These are phyloP conservation scores for Physocephala rufipes DNA, from an alignment of 2,888 invertebrate genomes.

Conservation along the genomic window DNA sequence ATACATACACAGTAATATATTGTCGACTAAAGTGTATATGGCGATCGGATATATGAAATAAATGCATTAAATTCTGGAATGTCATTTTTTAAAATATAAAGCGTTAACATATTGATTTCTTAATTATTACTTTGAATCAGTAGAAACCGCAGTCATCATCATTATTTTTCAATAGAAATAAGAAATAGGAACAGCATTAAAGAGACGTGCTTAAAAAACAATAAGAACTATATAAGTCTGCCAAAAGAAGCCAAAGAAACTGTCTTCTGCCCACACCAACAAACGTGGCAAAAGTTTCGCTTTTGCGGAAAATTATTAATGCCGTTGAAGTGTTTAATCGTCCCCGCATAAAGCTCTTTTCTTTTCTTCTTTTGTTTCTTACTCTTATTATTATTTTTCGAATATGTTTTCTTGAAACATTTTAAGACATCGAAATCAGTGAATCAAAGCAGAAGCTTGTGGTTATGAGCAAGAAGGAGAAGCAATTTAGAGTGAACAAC, in stretches of 20 bases:
- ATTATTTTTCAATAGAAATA: background rate
- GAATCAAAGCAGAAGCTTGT: conserved; percentile 7
- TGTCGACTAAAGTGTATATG: too few relatives aligned
- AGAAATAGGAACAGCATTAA: conserved; percentile 1
- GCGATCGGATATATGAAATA: too few relatives aligned
- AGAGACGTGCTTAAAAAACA: background rate
- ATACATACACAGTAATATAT: too few relatives aligned
- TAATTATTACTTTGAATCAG: too few relatives aligned
- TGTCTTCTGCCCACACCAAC: conserved; percentile 40
- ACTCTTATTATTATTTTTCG: conserved; percentile 31
- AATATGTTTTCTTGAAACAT: background rate
- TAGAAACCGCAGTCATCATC: background rate
- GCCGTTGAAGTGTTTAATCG: conserved; percentile 38
- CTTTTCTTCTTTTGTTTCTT: background rate
- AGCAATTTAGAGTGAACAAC: conserved; percentile 47
- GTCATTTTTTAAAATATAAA: too few relatives aligned
- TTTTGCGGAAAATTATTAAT: conserved; percentile 50
- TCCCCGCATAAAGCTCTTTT: conserved; percentile 27
- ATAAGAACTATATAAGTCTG: conserved; percentile 37
- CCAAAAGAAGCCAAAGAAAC: conserved; percentile 51
- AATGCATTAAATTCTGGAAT: too few relatives aligned
- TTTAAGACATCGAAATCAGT: conserved; percentile 15
- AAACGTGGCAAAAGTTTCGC: conserved; percentile 52
- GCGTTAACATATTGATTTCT: too few relatives aligned
- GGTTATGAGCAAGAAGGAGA: background rate